A percentile compares a stretch with the other conserved stretches of the same genome.
phyloP scores from a whole-genome alignment of 2,888 invertebrate species.

The Drosophila meridiana region DNA sequence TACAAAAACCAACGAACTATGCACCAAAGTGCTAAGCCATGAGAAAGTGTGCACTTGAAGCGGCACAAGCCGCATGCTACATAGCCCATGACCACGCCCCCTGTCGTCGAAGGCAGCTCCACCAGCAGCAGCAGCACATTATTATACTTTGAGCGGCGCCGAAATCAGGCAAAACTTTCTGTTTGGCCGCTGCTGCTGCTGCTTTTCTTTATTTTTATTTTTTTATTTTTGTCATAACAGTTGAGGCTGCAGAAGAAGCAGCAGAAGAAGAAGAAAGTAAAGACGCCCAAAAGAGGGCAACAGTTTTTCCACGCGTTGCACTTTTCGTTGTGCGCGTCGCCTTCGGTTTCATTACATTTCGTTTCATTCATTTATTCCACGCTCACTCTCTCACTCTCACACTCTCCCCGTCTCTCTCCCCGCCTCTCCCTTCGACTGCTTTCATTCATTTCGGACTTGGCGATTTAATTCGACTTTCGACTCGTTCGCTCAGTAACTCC shows the following conservation, averaged over 20 bases:
- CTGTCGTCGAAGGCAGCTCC: constrained; percentile 15
- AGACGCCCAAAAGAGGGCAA: constrained; percentile 48
- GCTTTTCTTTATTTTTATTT: constrained; percentile 11
- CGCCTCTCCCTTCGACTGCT: constrained; percentile 34
- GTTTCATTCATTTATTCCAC: constrained; percentile 74
- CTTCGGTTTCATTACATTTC: constrained; percentile 74
- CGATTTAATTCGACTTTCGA: constrained; percentile 77
- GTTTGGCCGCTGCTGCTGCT: constrained; percentile 33
- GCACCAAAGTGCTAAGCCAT: constrained; percentile 79
- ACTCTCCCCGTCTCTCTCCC: constrained; percentile 7
- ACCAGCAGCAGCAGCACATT: constrained; percentile 52
- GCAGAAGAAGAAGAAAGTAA: constrained; percentile 15
- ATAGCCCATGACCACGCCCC: constrained; percentile 53
- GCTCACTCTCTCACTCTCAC: background rate
- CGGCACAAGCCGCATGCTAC: constrained; percentile 65
- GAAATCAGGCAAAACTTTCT: constrained; percentile 72
- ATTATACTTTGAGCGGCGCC: constrained; percentile 74
- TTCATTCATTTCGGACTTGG: constrained; percentile 71
- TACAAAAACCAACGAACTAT: constrained; percentile 71
- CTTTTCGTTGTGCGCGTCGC: constrained; percentile 57
- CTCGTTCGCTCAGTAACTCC: constrained; percentile 31
- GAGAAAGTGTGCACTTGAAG: constrained; percentile 80
- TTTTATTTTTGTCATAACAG: constrained; percentile 59
- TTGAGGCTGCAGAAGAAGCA: background rate
- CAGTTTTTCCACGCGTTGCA: constrained; percentile 64